Evolutionary conservation across 2,113 vertebrate species (phyloP).

Genomic region (Odobenus rosmarus): DNA sequence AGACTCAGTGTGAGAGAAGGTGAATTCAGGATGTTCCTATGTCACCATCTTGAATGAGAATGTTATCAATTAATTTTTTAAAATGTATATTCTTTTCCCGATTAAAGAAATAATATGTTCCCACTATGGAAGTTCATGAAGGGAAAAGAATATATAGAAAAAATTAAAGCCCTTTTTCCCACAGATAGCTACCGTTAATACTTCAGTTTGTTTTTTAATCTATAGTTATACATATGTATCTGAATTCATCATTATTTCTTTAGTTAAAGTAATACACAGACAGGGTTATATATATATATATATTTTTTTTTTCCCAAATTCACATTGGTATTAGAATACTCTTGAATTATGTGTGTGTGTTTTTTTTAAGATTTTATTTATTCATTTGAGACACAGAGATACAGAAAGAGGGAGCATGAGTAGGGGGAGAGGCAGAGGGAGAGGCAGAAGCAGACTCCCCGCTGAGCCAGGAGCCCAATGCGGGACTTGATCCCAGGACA

Average conservation of each 20-base stretch:
- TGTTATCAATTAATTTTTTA: neutral
- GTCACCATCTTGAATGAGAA: neutral
- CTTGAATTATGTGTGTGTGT: neutral
- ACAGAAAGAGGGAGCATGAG: no score
- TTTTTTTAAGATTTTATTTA: no score
- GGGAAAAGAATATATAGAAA: neutral
- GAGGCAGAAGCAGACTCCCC: no score
- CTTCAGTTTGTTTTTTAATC: constrained; percentile 11
- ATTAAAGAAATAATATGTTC: neutral
- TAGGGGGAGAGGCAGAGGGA: no score
- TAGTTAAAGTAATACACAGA: neutral
- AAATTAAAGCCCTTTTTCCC: constrained; percentile 13
- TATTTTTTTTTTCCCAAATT: neutral
- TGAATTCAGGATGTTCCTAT: neutral
- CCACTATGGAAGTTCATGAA: neutral
- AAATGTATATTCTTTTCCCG: neutral
- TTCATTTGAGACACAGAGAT: no score
- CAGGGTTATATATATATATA: no score
- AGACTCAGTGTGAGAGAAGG: neutral
- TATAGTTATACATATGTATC: neutral
- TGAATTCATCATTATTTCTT: neutral
- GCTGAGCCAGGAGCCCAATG: no score
- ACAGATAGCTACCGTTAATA: neutral
- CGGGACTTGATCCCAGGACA: no score
- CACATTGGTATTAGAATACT: neutral